A percentile compares a stretch with the other conserved stretches of the same genome.
Evolutionary conservation across 2,888 invertebrate species (phyloP).

Genomic region (Chalcosyrphus nemorum): DNA sequence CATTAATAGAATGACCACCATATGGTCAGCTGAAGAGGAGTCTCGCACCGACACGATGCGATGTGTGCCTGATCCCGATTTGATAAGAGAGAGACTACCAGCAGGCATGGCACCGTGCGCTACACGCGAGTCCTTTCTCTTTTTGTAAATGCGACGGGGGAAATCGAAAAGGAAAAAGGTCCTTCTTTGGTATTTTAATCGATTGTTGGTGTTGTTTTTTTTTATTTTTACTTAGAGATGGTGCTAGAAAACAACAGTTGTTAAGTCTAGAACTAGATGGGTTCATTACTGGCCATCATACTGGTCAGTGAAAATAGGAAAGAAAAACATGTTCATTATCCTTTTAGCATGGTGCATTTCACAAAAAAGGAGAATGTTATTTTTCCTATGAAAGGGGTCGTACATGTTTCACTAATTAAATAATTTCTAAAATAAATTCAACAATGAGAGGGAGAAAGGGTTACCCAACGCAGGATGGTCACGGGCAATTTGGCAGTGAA

Average conservation of each 20-base stretch:
- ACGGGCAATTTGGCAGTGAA: slow-evolving; percentile 61
- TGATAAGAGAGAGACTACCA: slow-evolving; percentile 67
- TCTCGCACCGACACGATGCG: slow-evolving; percentile 38
- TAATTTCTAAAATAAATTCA: slow-evolving; percentile 47
- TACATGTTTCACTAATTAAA: slow-evolving; percentile 52
- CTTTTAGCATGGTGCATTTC: slow-evolving; percentile 50
- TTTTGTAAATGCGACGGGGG: too few relatives aligned
- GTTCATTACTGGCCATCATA: slow-evolving; percentile 51
- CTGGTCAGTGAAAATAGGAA: slow-evolving; percentile 43
- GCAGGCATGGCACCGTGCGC: slow-evolving; percentile 69
- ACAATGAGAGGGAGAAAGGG: slow-evolving; percentile 42
- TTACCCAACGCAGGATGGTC: slow-evolving; percentile 48
- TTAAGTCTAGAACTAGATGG: slow-evolving; percentile 58
- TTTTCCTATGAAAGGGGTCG: slow-evolving; percentile 37
- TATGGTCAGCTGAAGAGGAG: slow-evolving; percentile 57
- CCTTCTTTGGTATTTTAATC: slow-evolving; percentile 45
- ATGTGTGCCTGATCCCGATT: slow-evolving; percentile 61
- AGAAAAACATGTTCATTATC: slow-evolving; percentile 59
- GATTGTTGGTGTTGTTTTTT: slow-evolving; percentile 40
- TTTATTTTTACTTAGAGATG: background rate
- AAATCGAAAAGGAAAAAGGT: slow-evolving; percentile 64
- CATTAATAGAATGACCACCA: slow-evolving; percentile 72
- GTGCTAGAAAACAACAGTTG: slow-evolving; percentile 68
- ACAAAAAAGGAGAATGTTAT: slow-evolving; percentile 12
- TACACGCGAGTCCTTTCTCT: slow-evolving; percentile 65